Percentiles rank a stretch among this genome's conserved stretches.
These are phyloP conservation scores for Elymnias hypermnestra DNA, from an alignment of 1,140 invertebrate genomes.

Conservation along the genomic window DNA sequence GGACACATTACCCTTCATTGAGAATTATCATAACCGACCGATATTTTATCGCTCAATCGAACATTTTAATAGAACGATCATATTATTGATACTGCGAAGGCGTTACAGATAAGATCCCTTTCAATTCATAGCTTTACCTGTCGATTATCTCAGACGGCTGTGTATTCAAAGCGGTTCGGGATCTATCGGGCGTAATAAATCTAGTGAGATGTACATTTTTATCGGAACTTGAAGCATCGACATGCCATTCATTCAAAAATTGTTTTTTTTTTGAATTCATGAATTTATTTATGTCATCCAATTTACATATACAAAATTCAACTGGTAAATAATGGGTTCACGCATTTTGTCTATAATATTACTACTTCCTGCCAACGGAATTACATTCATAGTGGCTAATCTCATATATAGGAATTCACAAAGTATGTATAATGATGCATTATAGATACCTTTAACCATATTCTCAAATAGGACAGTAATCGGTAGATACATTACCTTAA, in stretches of 20 bases:
- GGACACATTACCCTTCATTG: neutral
- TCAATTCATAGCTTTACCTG: slow-evolving; percentile 32
- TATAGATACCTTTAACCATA: too few species aligned
- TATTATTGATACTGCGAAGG: slow-evolving; percentile 23
- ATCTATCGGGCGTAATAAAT: slow-evolving; percentile 42
- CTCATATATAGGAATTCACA: too few species aligned
- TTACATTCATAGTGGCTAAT: too few species aligned
- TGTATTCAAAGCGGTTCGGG: slow-evolving; percentile 48
- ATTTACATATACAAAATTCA: too few species aligned
- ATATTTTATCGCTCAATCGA: slow-evolving; percentile 43
- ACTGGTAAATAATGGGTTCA: too few species aligned
- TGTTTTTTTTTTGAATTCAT: too few species aligned
- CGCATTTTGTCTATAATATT: too few species aligned
- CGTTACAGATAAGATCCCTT: slow-evolving; percentile 22
- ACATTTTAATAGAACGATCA: slow-evolving; percentile 52
- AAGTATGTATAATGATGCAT: too few species aligned
- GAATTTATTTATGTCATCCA: too few species aligned
- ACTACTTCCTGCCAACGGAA: too few species aligned
- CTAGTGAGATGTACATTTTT: slow-evolving; percentile 39
- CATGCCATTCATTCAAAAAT: slow-evolving; percentile 1
- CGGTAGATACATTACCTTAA: too few species aligned
- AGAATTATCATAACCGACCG: slow-evolving; percentile 9
- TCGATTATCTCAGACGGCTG: slow-evolving; percentile 36
- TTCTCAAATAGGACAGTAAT: too few species aligned
- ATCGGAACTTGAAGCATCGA: slow-evolving; percentile 25